Percentiles rank a stretch among this genome's conserved stretches.
These are phyloP conservation scores for Coendou prehensilis DNA, from an alignment of 2,797 vertebrate genomes.

Conservation along the genomic window DNA sequence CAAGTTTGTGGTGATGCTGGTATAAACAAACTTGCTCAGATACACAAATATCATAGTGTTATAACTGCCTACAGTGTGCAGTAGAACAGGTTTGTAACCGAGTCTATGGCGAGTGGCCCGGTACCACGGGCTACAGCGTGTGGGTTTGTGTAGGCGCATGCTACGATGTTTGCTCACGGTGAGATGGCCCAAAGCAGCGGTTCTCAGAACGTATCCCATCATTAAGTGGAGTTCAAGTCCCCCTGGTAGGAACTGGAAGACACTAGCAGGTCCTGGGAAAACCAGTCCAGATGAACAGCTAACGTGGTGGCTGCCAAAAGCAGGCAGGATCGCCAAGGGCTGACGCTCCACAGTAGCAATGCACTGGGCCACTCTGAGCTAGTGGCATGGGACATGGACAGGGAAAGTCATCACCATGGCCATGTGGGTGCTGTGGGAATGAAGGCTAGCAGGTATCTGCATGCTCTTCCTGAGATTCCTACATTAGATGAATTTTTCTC, in stretches of 20 bases:
- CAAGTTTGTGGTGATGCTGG: not conserved
- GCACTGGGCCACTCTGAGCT: not conserved
- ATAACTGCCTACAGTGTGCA: not conserved
- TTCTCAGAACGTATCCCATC: not conserved
- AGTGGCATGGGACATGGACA: not conserved
- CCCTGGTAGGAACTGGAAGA: not conserved
- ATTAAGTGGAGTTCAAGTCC: not conserved
- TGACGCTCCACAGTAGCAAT: fast-evolving
- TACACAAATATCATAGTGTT: not conserved
- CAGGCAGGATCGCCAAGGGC: too few relatives aligned
- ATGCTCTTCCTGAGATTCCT: fast-evolving
- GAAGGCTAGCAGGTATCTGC: fast-evolving
- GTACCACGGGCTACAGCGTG: not conserved
- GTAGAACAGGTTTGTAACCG: not conserved
- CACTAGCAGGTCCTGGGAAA: not conserved
- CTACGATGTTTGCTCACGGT: not conserved
- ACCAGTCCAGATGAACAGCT: not conserved
- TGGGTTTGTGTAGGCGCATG: not conserved
- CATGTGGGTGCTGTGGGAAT: fast-evolving
- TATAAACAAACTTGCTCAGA: not conserved
- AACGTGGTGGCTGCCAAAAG: not conserved
- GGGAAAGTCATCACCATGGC: not conserved
- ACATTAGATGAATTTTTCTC: not conserved
- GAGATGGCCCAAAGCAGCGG: not conserved
- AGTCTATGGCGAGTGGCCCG: not conserved